These are phyloP conservation scores for Macquaria ambigua DNA, from an alignment of 2,113 vertebrate genomes.

Conservation along the genomic window DNA sequence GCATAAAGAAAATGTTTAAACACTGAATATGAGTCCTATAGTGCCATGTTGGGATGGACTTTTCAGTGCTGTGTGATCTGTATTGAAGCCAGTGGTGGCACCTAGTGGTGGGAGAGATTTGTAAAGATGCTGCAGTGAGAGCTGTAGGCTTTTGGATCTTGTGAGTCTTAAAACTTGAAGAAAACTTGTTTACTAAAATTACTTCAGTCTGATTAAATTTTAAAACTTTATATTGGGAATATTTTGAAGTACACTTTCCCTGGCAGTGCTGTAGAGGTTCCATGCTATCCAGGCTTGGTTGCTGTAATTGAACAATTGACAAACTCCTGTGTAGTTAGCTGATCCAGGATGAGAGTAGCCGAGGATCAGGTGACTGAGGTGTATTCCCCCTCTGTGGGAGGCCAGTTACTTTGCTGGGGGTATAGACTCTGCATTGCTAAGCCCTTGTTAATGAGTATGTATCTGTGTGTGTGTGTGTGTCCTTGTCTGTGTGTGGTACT, in stretches of 20 bases:
- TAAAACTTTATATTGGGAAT: neutral
- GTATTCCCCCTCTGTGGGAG: slow-evolving; percentile 74
- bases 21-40: neutral
- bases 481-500: slow-evolving; percentile 65
- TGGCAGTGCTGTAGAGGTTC: neutral
- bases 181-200: neutral
- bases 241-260: neutral
- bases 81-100: slow-evolving; percentile 75
- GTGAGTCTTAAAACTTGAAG: neutral
- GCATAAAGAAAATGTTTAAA: neutral
- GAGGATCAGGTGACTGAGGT: slow-evolving; percentile 79
- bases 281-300: slow-evolving; percentile 2
- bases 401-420: slow-evolving; percentile 76
- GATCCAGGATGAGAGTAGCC: slow-evolving; percentile 61
- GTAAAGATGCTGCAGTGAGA: slow-evolving; percentile 37
- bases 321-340: slow-evolving; percentile 32
- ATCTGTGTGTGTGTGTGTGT: slow-evolving; percentile 48
- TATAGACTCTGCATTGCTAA: slow-evolving; percentile 65
- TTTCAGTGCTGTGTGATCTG: neutral
- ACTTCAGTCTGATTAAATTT: neutral
- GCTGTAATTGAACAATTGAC: slow-evolving; percentile 18
- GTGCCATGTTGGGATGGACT: slow-evolving; percentile 2
- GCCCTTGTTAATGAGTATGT: slow-evolving; percentile 82
- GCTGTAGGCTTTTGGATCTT: neutral
- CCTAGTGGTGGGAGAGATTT: slow-evolving; percentile 75